Conservation (phyloP, 2,888 invertebrate species). For the Tiliacea citrago region DNA sequence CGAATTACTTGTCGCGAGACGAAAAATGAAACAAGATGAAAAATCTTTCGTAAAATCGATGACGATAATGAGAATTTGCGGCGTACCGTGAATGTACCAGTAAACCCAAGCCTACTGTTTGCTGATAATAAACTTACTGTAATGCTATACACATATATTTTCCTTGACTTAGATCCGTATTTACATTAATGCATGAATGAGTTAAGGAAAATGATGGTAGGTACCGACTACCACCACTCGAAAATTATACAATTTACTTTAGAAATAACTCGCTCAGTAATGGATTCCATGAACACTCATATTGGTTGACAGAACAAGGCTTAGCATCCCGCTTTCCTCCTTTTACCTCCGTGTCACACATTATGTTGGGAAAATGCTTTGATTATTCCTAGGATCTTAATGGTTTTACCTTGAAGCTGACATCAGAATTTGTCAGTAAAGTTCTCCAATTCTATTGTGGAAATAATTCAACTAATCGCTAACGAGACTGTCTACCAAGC, state of each 20-base stretch:
- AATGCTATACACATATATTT: slow-evolving; percentile 30
- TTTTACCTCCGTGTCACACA: slow-evolving; percentile 17
- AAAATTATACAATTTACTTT: slow-evolving; percentile 37
- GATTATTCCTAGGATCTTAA: background rate
- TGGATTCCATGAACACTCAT: slow-evolving; percentile 46
- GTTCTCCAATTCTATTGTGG: too few species aligned
- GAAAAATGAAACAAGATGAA: too few species aligned
- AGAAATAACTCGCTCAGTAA: slow-evolving; percentile 29
- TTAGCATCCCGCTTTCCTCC: slow-evolving; percentile 34
- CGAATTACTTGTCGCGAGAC: too few species aligned
- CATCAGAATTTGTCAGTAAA: background rate
- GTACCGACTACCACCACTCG: slow-evolving; percentile 16
- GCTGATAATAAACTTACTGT: slow-evolving; percentile 34
- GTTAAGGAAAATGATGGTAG: slow-evolving; percentile 46
- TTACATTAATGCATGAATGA: slow-evolving; percentile 54
- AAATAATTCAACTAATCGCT: too few species aligned
- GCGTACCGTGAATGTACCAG: background rate
- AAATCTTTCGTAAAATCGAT: too few species aligned
- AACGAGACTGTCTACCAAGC: too few species aligned
- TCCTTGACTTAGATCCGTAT: slow-evolving; percentile 57
- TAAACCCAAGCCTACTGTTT: slow-evolving; percentile 16
- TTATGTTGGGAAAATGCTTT: background rate
- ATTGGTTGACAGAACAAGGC: background rate
- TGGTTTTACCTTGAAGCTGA: too few species aligned
- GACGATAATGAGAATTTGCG: too few species aligned